Evolutionary conservation across 1,140 invertebrate genomes (phyloP).

Genomic region (Tetramorium parvispinum): DNA sequence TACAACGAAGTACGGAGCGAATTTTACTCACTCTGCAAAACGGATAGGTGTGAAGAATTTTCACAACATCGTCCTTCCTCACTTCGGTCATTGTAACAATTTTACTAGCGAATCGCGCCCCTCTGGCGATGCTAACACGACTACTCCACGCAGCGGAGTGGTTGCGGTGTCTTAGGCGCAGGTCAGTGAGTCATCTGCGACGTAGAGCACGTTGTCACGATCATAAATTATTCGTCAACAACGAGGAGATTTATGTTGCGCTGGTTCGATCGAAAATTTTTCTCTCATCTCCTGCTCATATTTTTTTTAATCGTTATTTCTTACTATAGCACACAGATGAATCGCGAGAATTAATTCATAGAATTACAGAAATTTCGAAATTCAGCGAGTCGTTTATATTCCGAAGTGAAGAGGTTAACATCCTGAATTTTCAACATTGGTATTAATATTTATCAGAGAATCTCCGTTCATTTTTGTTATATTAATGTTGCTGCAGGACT

Average conservation of each 20-base stretch:
- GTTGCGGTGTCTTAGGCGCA: constrained; percentile 73
- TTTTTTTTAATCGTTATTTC: not conserved
- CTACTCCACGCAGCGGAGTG: constrained; percentile 31
- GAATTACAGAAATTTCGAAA: not conserved
- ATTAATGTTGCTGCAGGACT: not conserved
- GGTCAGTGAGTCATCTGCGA: constrained; percentile 37
- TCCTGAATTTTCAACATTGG: not conserved
- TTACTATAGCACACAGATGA: not conserved
- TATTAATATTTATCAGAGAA: not conserved
- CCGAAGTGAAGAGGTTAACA: constrained; percentile 28
- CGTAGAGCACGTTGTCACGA: not conserved
- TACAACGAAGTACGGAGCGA: not conserved
- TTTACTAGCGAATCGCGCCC: constrained; percentile 38
- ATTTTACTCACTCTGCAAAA: constrained; percentile 82
- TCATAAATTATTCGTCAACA: not conserved
- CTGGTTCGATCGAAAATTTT: not conserved
- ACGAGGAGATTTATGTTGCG: no score
- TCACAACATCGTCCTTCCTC: constrained; percentile 83
- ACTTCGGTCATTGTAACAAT: constrained; percentile 81
- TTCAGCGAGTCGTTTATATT: not conserved
- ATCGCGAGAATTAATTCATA: not conserved
- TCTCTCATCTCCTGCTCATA: not conserved
- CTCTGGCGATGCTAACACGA: constrained; percentile 30
- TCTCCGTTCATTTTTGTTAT: not conserved
- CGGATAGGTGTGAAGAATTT: constrained; percentile 84